A percentile compares a stretch with the other conserved stretches of the same genome.
Evolutionary conservation across 1,140 invertebrate genomes (phyloP).

Genomic region (Caenorhabditis brenneri): DNA sequence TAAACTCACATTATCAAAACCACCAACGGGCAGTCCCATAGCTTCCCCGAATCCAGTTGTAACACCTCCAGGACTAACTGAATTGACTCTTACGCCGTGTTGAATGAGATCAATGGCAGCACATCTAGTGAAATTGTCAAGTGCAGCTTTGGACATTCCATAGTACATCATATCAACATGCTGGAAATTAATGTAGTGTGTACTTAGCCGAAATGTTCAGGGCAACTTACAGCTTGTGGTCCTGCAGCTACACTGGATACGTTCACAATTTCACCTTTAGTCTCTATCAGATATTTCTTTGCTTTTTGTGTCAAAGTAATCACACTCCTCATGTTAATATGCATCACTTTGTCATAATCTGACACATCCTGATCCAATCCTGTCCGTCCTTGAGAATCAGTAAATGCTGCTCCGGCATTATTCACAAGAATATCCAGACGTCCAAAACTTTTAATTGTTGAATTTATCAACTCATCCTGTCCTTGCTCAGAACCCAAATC

Average conservation of each 20-base stretch:
- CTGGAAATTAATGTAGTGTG: background rate
- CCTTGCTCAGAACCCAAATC: slow-evolving; percentile 47
- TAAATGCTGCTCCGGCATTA: slow-evolving; percentile 49
- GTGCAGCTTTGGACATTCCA: slow-evolving; percentile 76
- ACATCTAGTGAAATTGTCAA: slow-evolving; percentile 76
- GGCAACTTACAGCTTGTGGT: background rate
- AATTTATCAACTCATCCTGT: slow-evolving; percentile 49
- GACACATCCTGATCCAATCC: slow-evolving; percentile 37
- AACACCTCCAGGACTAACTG: slow-evolving; percentile 50
- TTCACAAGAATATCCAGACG: slow-evolving; percentile 57
- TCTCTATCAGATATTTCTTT: slow-evolving; percentile 51
- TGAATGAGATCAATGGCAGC: slow-evolving; percentile 86
- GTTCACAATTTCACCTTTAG: slow-evolving; percentile 63
- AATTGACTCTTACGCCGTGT: slow-evolving; percentile 69
- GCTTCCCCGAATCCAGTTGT: background rate
- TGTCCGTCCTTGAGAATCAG: slow-evolving; percentile 5
- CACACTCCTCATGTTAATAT: slow-evolving; percentile 59
- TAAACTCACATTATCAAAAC: background rate
- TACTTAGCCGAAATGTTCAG: background rate
- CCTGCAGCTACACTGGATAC: slow-evolving; percentile 44
- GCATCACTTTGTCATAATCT: slow-evolving; percentile 54
- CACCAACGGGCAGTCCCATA: background rate
- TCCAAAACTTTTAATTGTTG: slow-evolving; percentile 61
- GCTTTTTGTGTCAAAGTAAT: slow-evolving; percentile 51
- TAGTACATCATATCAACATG: slow-evolving; percentile 79